Evolutionary conservation across 2,888 invertebrate species (phyloP), one percentile per base, ranked within the genome.

Genomic region (Drosophila robusta): DNA sequence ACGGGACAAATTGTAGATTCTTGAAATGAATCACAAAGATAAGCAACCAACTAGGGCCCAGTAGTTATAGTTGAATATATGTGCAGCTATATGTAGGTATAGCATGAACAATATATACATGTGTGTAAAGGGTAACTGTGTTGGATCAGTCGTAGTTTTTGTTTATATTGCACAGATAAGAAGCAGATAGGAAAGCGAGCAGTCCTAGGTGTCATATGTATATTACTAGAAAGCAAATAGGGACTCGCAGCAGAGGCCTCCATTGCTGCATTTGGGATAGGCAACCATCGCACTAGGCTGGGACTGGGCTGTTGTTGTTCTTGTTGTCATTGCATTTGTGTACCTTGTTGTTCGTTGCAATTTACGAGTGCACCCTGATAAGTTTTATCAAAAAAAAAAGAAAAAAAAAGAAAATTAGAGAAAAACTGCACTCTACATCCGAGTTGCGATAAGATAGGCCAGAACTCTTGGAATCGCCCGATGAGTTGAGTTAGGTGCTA

Each of bases 381-480:
- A 87, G 66, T 49, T 47, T 82, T 81, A 87, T 87, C 84, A 75
- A 54, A 22, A 9, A 16, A 18, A 18, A 18, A 18, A 18, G 18
- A 29, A 14, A 42, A 32, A 32, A 41, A 34, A 58, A 51, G 39
- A 44, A 52, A 50, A 50, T 50, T 41, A 54, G 57, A 71, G 87
- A 87, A 85, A 85, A 83, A 83, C 70, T 83, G 86, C 83, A 85
- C 72, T 87, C 85, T 80, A 78, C 83, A 86, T 83, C 80, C 80
- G 71, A 78, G 64, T 49, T 26, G 32, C 65, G 86, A 85, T 85
- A 83, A 88, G 88, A 88, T 88, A 86, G 70, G 64, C 32, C 6
- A 62, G 16, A 74, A 57, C 86, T 83, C 80, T 68, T 54, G 71
- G 77, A 86, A 82, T 62, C 63, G 49, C 12, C 14, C 44, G 54